Base-by-base conservation (phyloP, 1,140 invertebrate genomes). In the Muscidifurax raptorellus region DNA sequence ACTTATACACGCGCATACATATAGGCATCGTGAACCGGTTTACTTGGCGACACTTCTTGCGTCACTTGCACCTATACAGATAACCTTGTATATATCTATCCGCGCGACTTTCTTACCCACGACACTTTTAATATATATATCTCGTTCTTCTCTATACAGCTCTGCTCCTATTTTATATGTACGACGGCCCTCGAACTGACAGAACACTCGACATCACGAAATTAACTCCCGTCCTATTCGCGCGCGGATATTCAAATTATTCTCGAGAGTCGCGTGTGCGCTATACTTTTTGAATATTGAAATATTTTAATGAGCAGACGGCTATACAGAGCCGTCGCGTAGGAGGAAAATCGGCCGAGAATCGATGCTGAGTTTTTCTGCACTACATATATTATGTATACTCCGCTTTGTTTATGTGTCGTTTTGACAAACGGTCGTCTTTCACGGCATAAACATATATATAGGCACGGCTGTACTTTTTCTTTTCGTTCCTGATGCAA, bases 281-380 rank as follows among this genome's bases (percentile, higher is more conserved):
- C 5, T 32, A 2, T 52, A 12, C 1, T 52, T 52, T 52, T 1
- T 59, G 67, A 69, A 69, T 69, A 69, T 69, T 69, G 67, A 69
- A 28, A 30, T 69, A 69, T 69, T 69, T 69, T 69, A 69, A 69
- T 69, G 25, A 59, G 52, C 52, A 59, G 52, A 3, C n/a, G n/a
- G 22, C 18, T 7, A 22, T 18, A 15, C 1, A 59, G 52, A 47
- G 44, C 13, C 44, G 6, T 7, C 5, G 52, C 52, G 22, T n/a
- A 69, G 25, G 25, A 69, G 27, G 67, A 69, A 69, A 40, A 28
- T 71, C 22, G 6, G 22, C 22, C 9, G 36, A 40, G 36, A 40
- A 40, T 40, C 9, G 36, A 40, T 40, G 15, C 44, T 1, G 44
- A 47, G 15, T 47, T 47, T 47, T 47, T 47, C 44, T 47, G 13